Conservation (phyloP, 2,888 invertebrate genomes). For the Crocallis elinguaria region DNA sequence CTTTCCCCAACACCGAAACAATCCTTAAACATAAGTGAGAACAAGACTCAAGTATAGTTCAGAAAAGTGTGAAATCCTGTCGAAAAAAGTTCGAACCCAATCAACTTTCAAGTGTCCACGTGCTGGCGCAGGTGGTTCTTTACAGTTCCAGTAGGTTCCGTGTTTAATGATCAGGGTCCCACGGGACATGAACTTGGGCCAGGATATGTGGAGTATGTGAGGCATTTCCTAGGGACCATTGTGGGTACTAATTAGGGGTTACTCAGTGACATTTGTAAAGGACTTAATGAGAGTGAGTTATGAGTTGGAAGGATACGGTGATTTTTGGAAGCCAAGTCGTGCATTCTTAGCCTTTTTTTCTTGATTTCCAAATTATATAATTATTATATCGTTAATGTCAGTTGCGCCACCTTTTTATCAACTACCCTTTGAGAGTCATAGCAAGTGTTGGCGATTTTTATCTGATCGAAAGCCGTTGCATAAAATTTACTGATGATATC, state of each 20-base stretch:
- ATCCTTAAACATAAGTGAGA: constrained; percentile 44
- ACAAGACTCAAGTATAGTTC: constrained; percentile 53
- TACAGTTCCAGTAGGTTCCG: not conserved
- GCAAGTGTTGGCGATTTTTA: too few species aligned
- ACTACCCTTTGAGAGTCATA: too few species aligned
- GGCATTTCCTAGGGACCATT: constrained; percentile 56
- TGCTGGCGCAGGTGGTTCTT: constrained; percentile 56
- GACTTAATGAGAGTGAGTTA: constrained; percentile 40
- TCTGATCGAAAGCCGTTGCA: too few species aligned
- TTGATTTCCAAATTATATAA: not conserved
- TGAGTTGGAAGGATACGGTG: constrained; percentile 11
- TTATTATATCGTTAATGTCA: not conserved
- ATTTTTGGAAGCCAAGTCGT: not conserved
- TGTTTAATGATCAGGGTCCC: constrained; percentile 61
- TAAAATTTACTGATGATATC: too few species aligned
- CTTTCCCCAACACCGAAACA: not conserved
- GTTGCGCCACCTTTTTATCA: too few species aligned
- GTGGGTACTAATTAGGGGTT: constrained; percentile 37
- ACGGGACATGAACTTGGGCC: constrained; percentile 70
- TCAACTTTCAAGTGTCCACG: constrained; percentile 62
- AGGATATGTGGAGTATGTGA: constrained; percentile 34
- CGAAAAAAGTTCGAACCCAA: constrained; percentile 53
- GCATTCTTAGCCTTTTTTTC: not conserved
- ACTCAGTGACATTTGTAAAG: constrained; percentile 47
- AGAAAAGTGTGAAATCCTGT: constrained; percentile 71